A percentile compares a stretch with the other conserved stretches of the same genome.
These are phyloP conservation scores for Eucidaris tribuloides DNA, from an alignment of 35 echinoderm and acorn worm species.

Conservation along the genomic window DNA sequence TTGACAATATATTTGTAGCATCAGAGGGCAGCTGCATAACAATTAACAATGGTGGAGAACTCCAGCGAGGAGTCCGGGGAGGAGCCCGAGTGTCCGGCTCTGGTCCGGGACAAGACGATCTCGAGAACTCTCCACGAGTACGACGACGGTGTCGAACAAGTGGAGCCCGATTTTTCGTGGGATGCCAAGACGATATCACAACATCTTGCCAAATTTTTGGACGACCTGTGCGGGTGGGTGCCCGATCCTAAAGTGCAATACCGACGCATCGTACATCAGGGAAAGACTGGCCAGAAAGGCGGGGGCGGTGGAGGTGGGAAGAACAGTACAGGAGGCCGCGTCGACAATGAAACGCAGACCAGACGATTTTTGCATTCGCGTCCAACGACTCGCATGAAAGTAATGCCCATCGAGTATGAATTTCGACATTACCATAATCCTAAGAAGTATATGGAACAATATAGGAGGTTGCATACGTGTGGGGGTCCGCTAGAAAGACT, in stretches of 20 bases:
- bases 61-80: background rate
- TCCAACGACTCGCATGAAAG: background rate
- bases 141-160: constrained; percentile 30
- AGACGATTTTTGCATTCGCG: background rate
- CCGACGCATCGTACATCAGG: background rate
- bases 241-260: constrained; percentile 58
- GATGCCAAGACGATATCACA: constrained; percentile 29
- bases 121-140: constrained; percentile 21
- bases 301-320: background rate
- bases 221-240: constrained; percentile 62
- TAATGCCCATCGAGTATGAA: constrained; percentile 41
- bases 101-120: constrained; percentile 29
- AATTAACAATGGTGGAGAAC: background rate
- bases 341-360: background rate
- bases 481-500: constrained; percentile 83
- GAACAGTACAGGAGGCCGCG: background rate
- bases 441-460: constrained; percentile 86
- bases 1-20: too few relatives aligned
- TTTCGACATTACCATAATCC: constrained; percentile 79
- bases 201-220: constrained; percentile 41
- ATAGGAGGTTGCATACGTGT: constrained; percentile 82
- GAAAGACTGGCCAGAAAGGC: constrained; percentile 7
- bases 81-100: constrained; percentile 22
- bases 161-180: background rate
- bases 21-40: too few relatives aligned